Percentiles rank a stretch among this genome's conserved stretches.
Conservation (phyloP, 2,113 vertebrate genomes). For the Neodon shergylaensis region DNA sequence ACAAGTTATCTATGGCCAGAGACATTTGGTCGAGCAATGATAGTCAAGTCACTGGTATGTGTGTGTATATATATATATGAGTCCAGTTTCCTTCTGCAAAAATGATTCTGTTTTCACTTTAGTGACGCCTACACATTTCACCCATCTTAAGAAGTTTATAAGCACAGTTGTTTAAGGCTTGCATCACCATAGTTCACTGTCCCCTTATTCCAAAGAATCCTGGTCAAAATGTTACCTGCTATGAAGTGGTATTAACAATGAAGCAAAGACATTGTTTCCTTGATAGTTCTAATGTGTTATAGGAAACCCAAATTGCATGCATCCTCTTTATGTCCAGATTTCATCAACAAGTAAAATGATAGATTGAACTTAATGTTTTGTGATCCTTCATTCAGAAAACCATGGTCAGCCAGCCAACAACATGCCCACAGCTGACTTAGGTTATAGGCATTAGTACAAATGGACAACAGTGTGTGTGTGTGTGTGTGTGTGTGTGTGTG, state of each 20-base stretch:
- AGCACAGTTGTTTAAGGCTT: background rate
- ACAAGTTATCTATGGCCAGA: background rate
- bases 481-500: no score
- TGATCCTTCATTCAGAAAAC: background rate
- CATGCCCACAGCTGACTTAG: background rate
- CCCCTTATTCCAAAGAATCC: background rate
- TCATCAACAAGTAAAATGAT: background rate
- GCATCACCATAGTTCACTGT: background rate
- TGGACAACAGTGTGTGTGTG: background rate
- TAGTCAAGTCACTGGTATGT: background rate
- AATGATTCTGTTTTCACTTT: background rate
- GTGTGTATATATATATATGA: no score
- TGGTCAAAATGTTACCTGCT: background rate
- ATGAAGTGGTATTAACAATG: background rate
- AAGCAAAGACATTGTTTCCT: background rate
- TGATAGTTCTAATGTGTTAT: constrained; percentile 6
- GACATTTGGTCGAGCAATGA: background rate
- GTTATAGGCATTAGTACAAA: background rate
- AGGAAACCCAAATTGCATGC: background rate
- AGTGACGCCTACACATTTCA: background rate
- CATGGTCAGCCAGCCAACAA: background rate
- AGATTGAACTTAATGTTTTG: background rate
- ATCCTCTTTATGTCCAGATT: background rate
- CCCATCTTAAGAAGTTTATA: background rate
- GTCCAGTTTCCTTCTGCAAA: background rate